These are phyloP conservation scores for Arctia plantaginis DNA, from an alignment of 2,888 invertebrate species.

Conservation along the genomic window DNA sequence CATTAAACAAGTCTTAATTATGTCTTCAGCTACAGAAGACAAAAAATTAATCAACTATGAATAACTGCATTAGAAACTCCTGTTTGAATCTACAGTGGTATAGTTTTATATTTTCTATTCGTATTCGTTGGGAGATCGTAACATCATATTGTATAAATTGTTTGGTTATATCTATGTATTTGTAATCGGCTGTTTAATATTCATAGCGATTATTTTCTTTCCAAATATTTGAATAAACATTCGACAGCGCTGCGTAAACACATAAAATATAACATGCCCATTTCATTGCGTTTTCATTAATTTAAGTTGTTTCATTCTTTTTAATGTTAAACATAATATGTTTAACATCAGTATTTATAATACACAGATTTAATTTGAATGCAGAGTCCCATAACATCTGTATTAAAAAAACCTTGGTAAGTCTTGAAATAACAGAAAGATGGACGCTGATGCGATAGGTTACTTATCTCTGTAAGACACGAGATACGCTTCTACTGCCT, in stretches of 20 bases:
- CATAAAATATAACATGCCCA: conserved; percentile 3
- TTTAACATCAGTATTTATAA: background rate
- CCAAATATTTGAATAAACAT: conserved; percentile 6
- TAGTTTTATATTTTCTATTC: background rate
- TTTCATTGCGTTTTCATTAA: conserved; percentile 8
- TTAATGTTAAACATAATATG: background rate
- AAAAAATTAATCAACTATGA: background rate
- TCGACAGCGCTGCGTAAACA: conserved; percentile 4
- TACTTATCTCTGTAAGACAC: background rate
- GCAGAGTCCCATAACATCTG: background rate
- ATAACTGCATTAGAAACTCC: background rate
- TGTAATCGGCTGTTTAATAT: conserved; percentile 3
- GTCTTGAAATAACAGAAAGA: too few relatives aligned
- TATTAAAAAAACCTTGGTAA: background rate
- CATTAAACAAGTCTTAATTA: too few relatives aligned
- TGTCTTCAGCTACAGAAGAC: too few relatives aligned
- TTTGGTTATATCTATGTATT: conserved; percentile 1
- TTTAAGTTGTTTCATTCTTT: background rate
- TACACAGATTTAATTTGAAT: background rate
- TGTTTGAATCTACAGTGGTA: background rate
- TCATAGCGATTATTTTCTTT: conserved; percentile 11
- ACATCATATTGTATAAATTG: conserved; percentile 11
- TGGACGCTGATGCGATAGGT: too few relatives aligned
- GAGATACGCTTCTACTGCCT: background rate
- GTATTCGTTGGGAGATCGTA: background rate